Evolutionary conservation across 1,140 invertebrate genomes (phyloP).

Genomic region (Eciton burchellii): DNA sequence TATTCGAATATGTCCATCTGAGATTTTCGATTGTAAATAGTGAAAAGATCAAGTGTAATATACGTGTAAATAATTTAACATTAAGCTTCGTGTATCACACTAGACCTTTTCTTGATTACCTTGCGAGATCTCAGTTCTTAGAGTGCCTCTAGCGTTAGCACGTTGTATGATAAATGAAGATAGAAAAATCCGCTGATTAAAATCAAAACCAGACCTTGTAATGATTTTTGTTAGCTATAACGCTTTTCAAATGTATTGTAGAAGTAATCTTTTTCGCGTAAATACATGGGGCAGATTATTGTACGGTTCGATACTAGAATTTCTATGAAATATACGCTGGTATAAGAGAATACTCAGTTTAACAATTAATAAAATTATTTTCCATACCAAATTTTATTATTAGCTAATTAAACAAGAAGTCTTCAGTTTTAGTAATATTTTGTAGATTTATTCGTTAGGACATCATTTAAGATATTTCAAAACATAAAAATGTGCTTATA

Average conservation of each 20-base stretch:
- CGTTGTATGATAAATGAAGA: slow-evolving; percentile 61
- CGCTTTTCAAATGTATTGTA: slow-evolving; percentile 44
- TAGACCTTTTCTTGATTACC: slow-evolving; percentile 71
- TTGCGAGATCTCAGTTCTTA: slow-evolving; percentile 59
- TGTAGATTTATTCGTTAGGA: neutral
- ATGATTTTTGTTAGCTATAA: slow-evolving; percentile 42
- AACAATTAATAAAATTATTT: slow-evolving; percentile 17
- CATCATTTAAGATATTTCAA: neutral
- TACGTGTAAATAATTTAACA: slow-evolving; percentile 74
- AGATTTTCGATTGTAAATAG: slow-evolving; percentile 58
- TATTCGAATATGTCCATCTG: slow-evolving; percentile 37
- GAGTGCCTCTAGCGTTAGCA: slow-evolving; percentile 60
- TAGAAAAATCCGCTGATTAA: slow-evolving; percentile 55
- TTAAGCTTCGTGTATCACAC: slow-evolving; percentile 73
- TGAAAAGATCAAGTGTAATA: slow-evolving; percentile 70
- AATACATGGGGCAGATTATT: slow-evolving; percentile 53
- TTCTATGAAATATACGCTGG: slow-evolving; percentile 56
- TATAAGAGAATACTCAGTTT: slow-evolving; percentile 35
- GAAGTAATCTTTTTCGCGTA: slow-evolving; percentile 50
- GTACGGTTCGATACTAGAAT: slow-evolving; percentile 68
- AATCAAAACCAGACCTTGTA: slow-evolving; percentile 62
- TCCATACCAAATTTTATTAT: neutral
- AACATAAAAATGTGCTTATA: neutral
- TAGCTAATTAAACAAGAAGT: neutral
- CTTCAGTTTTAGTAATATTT: neutral